phyloP scores from a whole-genome alignment of 2,113 vertebrate species.

The Candoia aspera region DNA sequence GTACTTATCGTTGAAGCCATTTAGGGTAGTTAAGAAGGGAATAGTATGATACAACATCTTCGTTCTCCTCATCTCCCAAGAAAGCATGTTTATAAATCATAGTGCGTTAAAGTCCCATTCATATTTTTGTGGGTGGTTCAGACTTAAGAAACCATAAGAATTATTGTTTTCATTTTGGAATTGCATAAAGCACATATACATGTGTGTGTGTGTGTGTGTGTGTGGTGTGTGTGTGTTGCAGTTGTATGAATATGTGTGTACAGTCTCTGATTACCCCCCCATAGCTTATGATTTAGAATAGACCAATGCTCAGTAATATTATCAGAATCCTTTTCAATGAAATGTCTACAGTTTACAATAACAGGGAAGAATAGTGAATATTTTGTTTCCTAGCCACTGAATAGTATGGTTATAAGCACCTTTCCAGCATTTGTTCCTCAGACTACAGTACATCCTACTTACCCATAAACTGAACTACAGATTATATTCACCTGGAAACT shows the following conservation, averaged over 20 bases:
- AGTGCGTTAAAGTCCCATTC: conserved; percentile 44
- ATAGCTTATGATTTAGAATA: conserved; percentile 46
- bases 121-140: conserved; percentile 18
- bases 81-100: conserved; percentile 44
- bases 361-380: not conserved
- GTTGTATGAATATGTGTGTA: not conserved
- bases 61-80: not conserved
- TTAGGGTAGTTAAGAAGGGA: not conserved
- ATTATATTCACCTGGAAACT: conserved; percentile 27
- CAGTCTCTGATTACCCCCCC: not conserved
- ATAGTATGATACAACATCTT: not conserved
- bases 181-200: conserved; percentile 34
- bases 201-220: conserved; percentile 24
- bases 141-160: conserved; percentile 53
- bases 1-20: not conserved
- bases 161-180: conserved; percentile 48
- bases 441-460: conserved; percentile 45
- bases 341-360: conserved; percentile 34
- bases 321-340: conserved; percentile 43
- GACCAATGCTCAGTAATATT: conserved; percentile 36
- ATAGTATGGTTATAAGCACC: conserved; percentile 13
- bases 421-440: conserved; percentile 19
- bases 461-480: conserved; percentile 28
- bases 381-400: conserved; percentile 1
- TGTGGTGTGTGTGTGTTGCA: not conserved